Evolutionary conservation across 2,888 invertebrate genomes (phyloP).

Genomic region (Ceratothoa steindachneri): DNA sequence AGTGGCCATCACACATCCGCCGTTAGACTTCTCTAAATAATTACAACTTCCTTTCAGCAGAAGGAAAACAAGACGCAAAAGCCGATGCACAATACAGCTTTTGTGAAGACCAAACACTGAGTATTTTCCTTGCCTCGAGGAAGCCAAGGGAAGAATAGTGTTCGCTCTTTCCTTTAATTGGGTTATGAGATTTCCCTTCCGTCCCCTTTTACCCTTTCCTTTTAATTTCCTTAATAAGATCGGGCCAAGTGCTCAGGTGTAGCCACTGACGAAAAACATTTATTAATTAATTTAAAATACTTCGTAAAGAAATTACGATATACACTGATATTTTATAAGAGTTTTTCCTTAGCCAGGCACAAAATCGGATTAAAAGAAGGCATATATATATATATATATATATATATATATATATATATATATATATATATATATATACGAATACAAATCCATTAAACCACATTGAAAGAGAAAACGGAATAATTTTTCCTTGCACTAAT

Average conservation of each 20-base stretch:
- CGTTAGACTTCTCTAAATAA: background rate
- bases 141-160: background rate
- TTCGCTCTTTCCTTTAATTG: constrained; percentile 3
- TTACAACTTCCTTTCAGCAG: background rate
- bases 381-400: background rate
- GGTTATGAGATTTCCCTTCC: constrained; percentile 1
- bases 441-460: no score
- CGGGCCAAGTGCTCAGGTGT: background rate
- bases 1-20: background rate
- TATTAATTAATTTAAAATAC: background rate
- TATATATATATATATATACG: background rate
- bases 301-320: background rate
- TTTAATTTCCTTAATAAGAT: constrained; percentile 12
- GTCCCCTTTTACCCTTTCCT: background rate
- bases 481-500: no score
- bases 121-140: background rate
- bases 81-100: background rate
- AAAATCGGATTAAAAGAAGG: no score
- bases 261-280: background rate
- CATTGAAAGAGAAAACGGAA: no score
- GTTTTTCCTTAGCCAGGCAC: no score
- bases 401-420: background rate
- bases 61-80: background rate
- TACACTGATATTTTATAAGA: no score
- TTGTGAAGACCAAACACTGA: background rate